Base-by-base conservation (phyloP, 2,113 vertebrate genomes). In the Danionella cerebrum region DNA sequence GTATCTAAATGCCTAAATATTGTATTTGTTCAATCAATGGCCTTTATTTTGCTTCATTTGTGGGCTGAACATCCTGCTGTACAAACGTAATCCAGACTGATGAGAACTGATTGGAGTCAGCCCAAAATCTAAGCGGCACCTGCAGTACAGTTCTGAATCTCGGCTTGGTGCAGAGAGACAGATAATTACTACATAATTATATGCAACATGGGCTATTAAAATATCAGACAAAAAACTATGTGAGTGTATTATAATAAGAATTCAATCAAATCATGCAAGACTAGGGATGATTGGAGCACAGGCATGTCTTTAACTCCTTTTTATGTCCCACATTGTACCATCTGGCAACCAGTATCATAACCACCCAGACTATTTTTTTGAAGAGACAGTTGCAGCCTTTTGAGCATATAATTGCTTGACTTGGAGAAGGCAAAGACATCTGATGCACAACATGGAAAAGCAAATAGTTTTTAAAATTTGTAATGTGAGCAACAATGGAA, bases 171-270 rank as follows among this genome's bases (percentile, higher is more conserved):
- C 79, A 78, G 81, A 78, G 81, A 82, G 79, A 76, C 83, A 80
- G 77, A 80, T 84, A 85, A 85, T 87, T 86, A 78, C 73, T 78
- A 64, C 76, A 78, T 84, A 85, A 85, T 84, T 80, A 83, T 81
- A 80, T 80, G 81, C 83, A 84, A 84, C 83, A 77, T 69, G 74
- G 76, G 77, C 77, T 74, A 80, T 84, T 86, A 79, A 79, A 80
- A 85, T 80, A 81, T 80, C 70, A 59, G 60, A 77, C 83, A 54
- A 65, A 75, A 74, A 80, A 84, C 82, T 79, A 83, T 71, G 76
- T 75, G 72, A 79, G 70, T 51, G 33, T 74, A 76, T 38, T 54
- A 72, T 82, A 84, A 84, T 85, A 84, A 83, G 82, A 73, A 82
- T 81, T 80, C 77, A 80, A 80, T 81, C 63, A 80, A 72, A 55